Evolutionary conservation across 2,797 vertebrate genomes (phyloP).

Genomic region (Anisognathus igniventris): DNA sequence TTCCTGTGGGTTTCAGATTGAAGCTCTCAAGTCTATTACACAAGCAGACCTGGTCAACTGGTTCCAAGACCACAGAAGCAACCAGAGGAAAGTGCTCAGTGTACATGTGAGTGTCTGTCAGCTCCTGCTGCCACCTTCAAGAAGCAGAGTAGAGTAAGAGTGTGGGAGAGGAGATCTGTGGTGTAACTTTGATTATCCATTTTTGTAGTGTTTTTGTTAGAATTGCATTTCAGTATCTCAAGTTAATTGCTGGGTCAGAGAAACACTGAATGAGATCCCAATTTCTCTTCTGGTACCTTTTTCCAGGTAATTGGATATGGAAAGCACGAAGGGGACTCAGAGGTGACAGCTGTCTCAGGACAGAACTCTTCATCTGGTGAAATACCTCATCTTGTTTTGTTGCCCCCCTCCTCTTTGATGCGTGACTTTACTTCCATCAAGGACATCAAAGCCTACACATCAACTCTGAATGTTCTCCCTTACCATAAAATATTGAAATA

Average conservation of each 20-base stretch:
- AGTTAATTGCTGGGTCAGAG: neutral
- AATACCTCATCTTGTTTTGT: slow-evolving; percentile 83
- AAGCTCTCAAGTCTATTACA: slow-evolving; percentile 85
- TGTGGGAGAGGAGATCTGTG: fast-evolving
- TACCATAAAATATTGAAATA: slow-evolving; percentile 93
- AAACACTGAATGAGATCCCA: neutral
- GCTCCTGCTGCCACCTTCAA: neutral
- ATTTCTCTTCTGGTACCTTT: neutral
- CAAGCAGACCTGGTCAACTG: slow-evolving; percentile 84
- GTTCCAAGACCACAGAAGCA: slow-evolving; percentile 82
- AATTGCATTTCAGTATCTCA: neutral
- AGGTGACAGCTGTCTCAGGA: slow-evolving; percentile 27
- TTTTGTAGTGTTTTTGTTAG: neutral
- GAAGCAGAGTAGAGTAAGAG: neutral
- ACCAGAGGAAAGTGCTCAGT: slow-evolving; percentile 83
- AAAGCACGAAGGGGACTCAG: slow-evolving; percentile 79
- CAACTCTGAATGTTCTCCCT: slow-evolving; percentile 85
- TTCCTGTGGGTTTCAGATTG: slow-evolving; percentile 77
- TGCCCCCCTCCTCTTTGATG: slow-evolving; percentile 76
- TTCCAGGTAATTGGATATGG: slow-evolving; percentile 91
- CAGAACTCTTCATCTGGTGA: slow-evolving; percentile 79
- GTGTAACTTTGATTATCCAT: neutral
- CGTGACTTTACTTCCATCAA: slow-evolving; percentile 74
- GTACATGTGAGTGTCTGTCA: slow-evolving; percentile 82
- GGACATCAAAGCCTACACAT: slow-evolving; percentile 88